phyloP scores from a whole-genome alignment of 2,888 invertebrate genomes.

The Mactromeris polynyma region DNA sequence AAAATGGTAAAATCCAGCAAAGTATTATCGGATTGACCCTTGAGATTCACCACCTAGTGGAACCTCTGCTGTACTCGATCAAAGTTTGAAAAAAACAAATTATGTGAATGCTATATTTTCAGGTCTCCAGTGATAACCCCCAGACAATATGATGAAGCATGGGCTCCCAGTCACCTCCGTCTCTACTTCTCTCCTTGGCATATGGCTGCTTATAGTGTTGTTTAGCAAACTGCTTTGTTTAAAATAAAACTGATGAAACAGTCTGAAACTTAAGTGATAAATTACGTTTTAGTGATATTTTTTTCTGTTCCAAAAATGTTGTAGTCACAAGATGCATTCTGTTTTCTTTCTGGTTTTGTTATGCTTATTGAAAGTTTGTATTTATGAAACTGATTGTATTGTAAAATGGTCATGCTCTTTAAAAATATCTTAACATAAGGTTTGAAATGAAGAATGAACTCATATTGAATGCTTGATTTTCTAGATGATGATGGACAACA shows the following conservation, averaged over 20 bases:
- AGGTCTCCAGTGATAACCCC: constrained; percentile 49
- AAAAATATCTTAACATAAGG: no score
- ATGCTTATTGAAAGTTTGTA: background rate
- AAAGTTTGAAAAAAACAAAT: no score
- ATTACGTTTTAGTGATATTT: background rate
- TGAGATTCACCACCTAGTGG: no score
- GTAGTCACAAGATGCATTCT: background rate
- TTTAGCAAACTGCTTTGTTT: background rate
- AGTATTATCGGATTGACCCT: no score
- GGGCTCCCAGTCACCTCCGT: constrained; percentile 33
- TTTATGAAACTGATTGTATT: background rate
- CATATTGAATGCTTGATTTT: no score
- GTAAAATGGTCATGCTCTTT: background rate
- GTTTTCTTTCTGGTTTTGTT: background rate
- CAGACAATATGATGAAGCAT: constrained; percentile 37
- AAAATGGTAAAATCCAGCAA: no score
- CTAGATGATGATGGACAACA: no score
- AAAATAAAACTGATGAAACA: background rate
- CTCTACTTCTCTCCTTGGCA: background rate
- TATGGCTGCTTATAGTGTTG: constrained; percentile 8
- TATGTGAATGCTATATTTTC: constrained; percentile 38
- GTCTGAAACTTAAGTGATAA: background rate
- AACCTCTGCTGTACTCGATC: no score
- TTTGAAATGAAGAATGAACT: no score
- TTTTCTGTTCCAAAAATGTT: background rate